phyloP scores from a whole-genome alignment of 2,113 vertebrate species.

The Paracanthobrama guichenoti region DNA sequence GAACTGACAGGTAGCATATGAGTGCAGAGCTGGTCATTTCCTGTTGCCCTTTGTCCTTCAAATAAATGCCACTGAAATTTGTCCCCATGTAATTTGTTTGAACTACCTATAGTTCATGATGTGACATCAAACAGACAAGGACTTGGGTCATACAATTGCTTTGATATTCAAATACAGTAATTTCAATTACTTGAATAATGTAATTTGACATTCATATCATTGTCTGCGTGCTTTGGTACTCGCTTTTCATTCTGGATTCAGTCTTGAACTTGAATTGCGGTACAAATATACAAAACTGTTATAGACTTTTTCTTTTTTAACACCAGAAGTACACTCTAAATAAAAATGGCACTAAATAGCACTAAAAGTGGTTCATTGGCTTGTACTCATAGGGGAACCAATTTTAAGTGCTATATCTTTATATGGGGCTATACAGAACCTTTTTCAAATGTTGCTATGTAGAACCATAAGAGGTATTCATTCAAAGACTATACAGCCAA shows the following conservation, averaged over 20 bases:
- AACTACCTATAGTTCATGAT: neutral
- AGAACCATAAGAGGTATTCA: too few species aligned
- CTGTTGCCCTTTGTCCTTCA: slow-evolving; percentile 9
- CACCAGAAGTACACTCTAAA: too few species aligned
- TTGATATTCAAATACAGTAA: neutral
- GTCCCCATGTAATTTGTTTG: neutral
- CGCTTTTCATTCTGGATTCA: neutral
- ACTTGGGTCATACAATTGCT: too few species aligned
- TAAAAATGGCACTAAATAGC: too few species aligned
- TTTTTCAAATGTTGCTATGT: too few species aligned
- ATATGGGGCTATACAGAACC: too few species aligned
- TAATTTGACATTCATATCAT: neutral
- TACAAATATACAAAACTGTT: neutral
- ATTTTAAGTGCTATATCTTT: too few species aligned
- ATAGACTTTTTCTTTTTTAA: too few species aligned
- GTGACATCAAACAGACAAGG: neutral
- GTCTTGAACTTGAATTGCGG: neutral
- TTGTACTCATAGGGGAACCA: too few species aligned
- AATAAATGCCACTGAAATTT: neutral
- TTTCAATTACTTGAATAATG: neutral
- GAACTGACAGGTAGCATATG: neutral
- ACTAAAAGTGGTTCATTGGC: too few species aligned
- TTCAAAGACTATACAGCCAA: too few species aligned
- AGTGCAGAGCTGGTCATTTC: neutral
- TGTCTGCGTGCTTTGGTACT: neutral